These are phyloP conservation scores for Sarcophilus harrisii DNA, from an alignment of 2,797 vertebrate species.

Conservation along the genomic window DNA sequence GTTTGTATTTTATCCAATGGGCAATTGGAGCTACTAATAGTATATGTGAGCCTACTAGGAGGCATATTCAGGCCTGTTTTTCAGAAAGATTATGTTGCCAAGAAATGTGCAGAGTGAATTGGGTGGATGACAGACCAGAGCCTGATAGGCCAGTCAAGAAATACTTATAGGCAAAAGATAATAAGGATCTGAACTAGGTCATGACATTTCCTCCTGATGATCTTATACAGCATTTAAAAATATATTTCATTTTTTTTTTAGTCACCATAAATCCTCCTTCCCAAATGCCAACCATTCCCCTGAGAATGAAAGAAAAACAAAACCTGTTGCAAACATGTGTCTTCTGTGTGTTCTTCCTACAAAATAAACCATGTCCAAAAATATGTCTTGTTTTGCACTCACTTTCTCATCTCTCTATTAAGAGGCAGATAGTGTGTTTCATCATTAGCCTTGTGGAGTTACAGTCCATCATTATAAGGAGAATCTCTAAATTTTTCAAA, in stretches of 20 bases:
- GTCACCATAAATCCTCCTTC: neutral
- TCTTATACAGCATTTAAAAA: neutral
- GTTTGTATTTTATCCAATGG: neutral
- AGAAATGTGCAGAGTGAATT: neutral
- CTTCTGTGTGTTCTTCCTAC: neutral
- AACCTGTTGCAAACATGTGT: neutral
- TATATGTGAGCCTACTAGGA: neutral
- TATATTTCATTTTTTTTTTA: neutral
- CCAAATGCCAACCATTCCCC: neutral
- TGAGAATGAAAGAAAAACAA: neutral
- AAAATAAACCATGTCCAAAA: neutral
- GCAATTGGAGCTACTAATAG: neutral
- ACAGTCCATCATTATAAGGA: neutral
- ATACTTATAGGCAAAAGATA: neutral
- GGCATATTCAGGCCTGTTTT: neutral
- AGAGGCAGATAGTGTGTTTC: neutral
- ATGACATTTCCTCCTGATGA: neutral
- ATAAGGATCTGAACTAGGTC: neutral
- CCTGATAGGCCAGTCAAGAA: neutral
- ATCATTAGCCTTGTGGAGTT: neutral
- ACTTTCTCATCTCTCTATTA: neutral
- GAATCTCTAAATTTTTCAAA: neutral
- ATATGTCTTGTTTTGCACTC: neutral
- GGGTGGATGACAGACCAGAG: neutral
- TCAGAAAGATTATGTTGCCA: neutral